A percentile compares a stretch with the other conserved stretches of the same genome.
phyloP scores from a whole-genome alignment of 1,140 invertebrate species.

The Cyclina sinensis region DNA sequence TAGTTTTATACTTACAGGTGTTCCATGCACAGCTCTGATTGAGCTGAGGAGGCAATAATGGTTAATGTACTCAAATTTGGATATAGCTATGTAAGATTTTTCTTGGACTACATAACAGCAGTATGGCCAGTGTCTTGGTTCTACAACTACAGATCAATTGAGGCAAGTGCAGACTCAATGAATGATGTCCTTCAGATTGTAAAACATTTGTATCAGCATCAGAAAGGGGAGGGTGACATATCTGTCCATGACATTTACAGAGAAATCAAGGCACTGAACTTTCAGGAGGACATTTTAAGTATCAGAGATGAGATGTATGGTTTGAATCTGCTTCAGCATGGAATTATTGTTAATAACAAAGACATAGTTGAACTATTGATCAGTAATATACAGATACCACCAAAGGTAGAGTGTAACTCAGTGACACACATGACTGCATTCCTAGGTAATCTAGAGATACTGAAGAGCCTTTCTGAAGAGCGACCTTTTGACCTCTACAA shows the following conservation, averaged over 20 bases:
- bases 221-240: background rate
- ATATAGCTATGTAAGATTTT: slow-evolving; percentile 27
- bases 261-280: slow-evolving; percentile 18
- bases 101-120: slow-evolving; percentile 26
- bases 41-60: background rate
- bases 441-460: slow-evolving; percentile 76
- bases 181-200: slow-evolving; percentile 26
- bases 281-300: slow-evolving; percentile 74
- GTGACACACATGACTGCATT: slow-evolving; percentile 82
- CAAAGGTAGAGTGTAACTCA: slow-evolving; percentile 76
- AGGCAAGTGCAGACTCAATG: background rate
- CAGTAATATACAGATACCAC: slow-evolving; percentile 52
- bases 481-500: slow-evolving; percentile 69
- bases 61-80: background rate
- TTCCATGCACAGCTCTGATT: too few relatives aligned
- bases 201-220: slow-evolving; percentile 1
- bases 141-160: background rate
- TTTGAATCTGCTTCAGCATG: slow-evolving; percentile 80
- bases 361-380: slow-evolving; percentile 75
- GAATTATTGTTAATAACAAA: slow-evolving; percentile 71
- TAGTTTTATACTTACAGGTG: too few relatives aligned
- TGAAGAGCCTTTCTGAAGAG: slow-evolving; percentile 75
- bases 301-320: slow-evolving; percentile 72
- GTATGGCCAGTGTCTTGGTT: slow-evolving; percentile 38
- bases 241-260: background rate